These are phyloP conservation scores for Sinodicranocentrus sp. DNA, from an alignment of 2,888 invertebrate genomes.

Conservation along the genomic window DNA sequence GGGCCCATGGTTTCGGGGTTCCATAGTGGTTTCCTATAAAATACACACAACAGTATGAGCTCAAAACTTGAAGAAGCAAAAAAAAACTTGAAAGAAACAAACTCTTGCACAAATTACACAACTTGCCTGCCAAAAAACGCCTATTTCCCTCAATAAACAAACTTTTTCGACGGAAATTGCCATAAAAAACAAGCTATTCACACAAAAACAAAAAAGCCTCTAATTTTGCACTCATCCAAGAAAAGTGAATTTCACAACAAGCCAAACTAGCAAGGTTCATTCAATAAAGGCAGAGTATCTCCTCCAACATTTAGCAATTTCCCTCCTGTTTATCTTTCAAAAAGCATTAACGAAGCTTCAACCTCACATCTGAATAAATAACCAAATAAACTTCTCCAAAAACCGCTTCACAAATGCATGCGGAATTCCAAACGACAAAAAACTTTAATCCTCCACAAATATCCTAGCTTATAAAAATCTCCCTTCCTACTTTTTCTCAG, in stretches of 20 bases:
- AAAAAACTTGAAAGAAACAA: too few relatives aligned
- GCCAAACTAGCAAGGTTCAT: background rate
- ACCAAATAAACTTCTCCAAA: background rate
- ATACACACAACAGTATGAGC: constrained; percentile 6
- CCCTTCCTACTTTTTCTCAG: too few relatives aligned
- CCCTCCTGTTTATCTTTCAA: too few relatives aligned
- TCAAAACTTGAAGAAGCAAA: background rate
- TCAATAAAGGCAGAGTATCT: background rate
- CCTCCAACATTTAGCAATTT: too few relatives aligned
- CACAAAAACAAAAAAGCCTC: background rate
- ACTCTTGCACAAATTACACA: too few relatives aligned
- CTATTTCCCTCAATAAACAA: constrained; percentile 17
- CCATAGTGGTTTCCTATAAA: constrained; percentile 82
- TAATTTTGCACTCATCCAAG: background rate
- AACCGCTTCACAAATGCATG: background rate
- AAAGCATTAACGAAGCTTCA: too few relatives aligned
- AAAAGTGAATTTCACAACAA: too few relatives aligned
- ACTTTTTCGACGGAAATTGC: constrained; percentile 10
- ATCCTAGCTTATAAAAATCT: background rate
- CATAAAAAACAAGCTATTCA: constrained; percentile 18
- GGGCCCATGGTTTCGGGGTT: constrained; percentile 81
- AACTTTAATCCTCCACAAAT: background rate
- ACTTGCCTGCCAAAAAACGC: constrained; percentile 20
- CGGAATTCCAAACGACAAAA: background rate
- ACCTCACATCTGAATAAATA: constrained; percentile 25